Evolutionary conservation across 2,797 vertebrate species (phyloP).

Genomic region (Cryptoprocta ferox): DNA sequence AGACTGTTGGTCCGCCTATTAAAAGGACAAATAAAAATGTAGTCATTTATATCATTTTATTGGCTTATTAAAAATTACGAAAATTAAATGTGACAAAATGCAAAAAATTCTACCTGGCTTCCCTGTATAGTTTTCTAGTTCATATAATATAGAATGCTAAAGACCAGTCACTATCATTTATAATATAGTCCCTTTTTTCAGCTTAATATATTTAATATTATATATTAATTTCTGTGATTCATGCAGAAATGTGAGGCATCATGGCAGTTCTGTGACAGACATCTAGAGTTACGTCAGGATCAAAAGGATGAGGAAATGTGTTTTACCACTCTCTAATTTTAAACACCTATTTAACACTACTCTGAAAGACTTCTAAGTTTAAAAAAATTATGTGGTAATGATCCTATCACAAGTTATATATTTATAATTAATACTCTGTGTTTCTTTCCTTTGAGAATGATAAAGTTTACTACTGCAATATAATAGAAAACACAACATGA

Average conservation of each 20-base stretch:
- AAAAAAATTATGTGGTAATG: background rate
- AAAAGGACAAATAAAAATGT: constrained; percentile 57
- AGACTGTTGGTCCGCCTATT: constrained; percentile 97
- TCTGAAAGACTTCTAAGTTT: background rate
- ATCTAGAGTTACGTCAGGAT: background rate
- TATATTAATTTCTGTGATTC: background rate
- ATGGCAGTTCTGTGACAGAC: background rate
- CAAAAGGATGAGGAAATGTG: background rate
- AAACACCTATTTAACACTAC: background rate
- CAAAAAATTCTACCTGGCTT: background rate
- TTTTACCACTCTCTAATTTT: background rate
- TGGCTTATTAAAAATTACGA: background rate
- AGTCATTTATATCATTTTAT: background rate
- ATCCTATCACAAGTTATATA: background rate
- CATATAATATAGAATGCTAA: background rate
- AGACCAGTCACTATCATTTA: background rate
- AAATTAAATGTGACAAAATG: background rate
- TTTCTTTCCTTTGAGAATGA: background rate
- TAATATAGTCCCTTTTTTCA: background rate
- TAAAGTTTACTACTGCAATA: background rate
- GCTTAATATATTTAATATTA: background rate
- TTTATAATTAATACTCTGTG: background rate
- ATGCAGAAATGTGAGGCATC: background rate
- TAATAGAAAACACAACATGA: background rate
- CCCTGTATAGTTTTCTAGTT: background rate